Conservation (phyloP, 2,797 vertebrate species). For the Sebastes alutus region DNA sequence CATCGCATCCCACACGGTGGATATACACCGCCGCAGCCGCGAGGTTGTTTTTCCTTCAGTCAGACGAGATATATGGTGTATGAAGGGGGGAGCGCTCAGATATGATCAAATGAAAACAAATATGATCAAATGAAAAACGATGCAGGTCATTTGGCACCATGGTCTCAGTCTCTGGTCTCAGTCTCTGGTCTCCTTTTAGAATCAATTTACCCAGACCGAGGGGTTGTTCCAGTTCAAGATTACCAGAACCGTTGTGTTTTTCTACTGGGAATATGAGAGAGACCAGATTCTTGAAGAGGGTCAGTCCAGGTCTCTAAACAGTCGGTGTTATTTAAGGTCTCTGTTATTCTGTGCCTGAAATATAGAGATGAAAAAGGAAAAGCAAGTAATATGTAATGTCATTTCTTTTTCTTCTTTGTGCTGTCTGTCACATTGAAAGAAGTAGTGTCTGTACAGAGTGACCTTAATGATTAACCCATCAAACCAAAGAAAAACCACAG, state of each 20-base stretch:
- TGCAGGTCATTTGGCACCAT: neutral
- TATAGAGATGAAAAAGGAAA: slow-evolving; percentile 21
- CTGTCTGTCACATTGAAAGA: slow-evolving; percentile 8
- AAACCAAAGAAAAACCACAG: neutral
- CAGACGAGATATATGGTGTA: neutral
- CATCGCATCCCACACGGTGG: slow-evolving; percentile 2
- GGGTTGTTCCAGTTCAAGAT: slow-evolving; percentile 31
- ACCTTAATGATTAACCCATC: neutral
- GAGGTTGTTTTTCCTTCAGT: slow-evolving; percentile 17
- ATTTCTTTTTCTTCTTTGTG: slow-evolving; percentile 23
- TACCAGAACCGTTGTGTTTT: slow-evolving; percentile 14
- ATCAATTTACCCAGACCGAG: slow-evolving; percentile 21
- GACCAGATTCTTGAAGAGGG: slow-evolving; percentile 31
- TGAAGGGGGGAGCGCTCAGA: neutral
- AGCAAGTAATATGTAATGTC: slow-evolving; percentile 27
- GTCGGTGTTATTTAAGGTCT: slow-evolving; percentile 30
- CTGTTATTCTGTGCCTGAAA: slow-evolving; percentile 18
- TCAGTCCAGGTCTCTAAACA: slow-evolving; percentile 37
- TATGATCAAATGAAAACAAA: slow-evolving; percentile 44
- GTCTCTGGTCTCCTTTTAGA: slow-evolving; percentile 15
- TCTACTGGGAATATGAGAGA: slow-evolving; percentile 31
- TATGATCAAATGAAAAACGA: slow-evolving; percentile 49
- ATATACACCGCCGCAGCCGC: neutral
- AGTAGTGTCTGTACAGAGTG: neutral
- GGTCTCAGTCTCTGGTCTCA: neutral